These are phyloP conservation scores for Noctua janthe DNA, from an alignment of 2,888 invertebrate species.

Conservation along the genomic window DNA sequence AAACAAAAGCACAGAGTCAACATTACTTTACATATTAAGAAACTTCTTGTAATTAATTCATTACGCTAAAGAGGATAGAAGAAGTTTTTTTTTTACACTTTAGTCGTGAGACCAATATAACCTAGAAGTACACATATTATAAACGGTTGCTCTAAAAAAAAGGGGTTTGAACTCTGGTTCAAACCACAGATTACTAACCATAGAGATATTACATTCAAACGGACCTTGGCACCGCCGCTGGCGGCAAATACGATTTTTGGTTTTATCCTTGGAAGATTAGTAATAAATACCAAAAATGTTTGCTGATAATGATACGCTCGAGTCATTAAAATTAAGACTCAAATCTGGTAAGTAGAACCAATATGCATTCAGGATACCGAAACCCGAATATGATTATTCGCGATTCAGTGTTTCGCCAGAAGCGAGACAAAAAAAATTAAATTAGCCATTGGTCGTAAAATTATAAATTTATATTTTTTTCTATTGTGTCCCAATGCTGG, in stretches of 20 bases:
- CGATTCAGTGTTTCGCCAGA: background rate
- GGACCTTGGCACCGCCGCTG: background rate
- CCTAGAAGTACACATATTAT: background rate
- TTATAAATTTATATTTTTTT: too few relatives aligned
- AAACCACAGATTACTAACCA: too few relatives aligned
- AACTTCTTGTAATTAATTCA: background rate
- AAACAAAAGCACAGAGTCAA: slow-evolving; percentile 1
- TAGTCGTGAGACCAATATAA: background rate
- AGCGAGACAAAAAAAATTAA: too few relatives aligned
- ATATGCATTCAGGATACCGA: background rate
- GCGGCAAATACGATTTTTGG: slow-evolving; percentile 18
- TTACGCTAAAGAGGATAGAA: background rate
- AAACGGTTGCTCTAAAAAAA: background rate
- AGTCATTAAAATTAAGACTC: slow-evolving; percentile 66
- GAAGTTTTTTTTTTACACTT: background rate
- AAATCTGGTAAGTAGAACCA: slow-evolving; percentile 67
- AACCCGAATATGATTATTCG: background rate
- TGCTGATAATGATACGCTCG: slow-evolving; percentile 56
- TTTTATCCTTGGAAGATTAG: background rate
- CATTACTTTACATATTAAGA: background rate
- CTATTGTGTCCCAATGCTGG: too few relatives aligned
- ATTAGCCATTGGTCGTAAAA: background rate
- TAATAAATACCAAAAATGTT: slow-evolving; percentile 52
- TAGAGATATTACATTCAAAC: background rate
- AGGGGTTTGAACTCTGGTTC: too few relatives aligned